Evolutionary conservation across 2,888 invertebrate species (phyloP), one percentile per base, ranked within the genome.

Genomic region (Thymelicus lineola): DNA sequence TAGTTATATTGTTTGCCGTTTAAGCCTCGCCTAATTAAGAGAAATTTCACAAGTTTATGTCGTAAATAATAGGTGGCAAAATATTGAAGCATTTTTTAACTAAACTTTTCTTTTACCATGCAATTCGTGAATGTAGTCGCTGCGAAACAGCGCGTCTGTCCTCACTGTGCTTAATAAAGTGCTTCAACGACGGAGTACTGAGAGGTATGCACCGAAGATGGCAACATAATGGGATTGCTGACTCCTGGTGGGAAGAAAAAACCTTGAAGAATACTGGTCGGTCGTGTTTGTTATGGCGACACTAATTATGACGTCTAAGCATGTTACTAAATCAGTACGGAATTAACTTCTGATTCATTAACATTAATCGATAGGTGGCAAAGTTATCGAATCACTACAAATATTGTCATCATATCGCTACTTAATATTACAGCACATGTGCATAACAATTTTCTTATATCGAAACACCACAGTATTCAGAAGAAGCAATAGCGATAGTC

Each of bases 301-400:
- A 35, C 61, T 75, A 74, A 75, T 75, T 74, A 74, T 76, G 75
- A 75, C 73, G 75, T 76, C 71, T 45, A 17, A 7, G 9, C 53
- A 60, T 48, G 59, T 46, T 65, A 63, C 68, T 64, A 64, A 28
- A 35, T 60, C 48, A 65, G 12, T 14, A 0, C 12, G 45, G 14
- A 14, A 9, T 45, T 45, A 6, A 45, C 2, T 6, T 45, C 28
- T 5, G 28, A 2, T 28, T 28, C 28, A n/a, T n/a, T n/a, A n/a
- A n/a, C n/a, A n/a, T n/a, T n/a, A n/a, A n/a, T n/a, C n/a, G 28
- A 28, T 3, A 28, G 28, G 28, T 28, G 28, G 28, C 5, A 28
- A 28, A 28, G 28, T 28, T 28, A 5, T 28, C 28, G 28, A 28
- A 28, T 2, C 5, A 28, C 28, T 28, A 28, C 3, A 20, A 28